Percentiles rank a stretch among this genome's conserved stretches.
Evolutionary conservation across 2,888 invertebrate species (phyloP).

Genomic region (Leptogaster cylindrica): DNA sequence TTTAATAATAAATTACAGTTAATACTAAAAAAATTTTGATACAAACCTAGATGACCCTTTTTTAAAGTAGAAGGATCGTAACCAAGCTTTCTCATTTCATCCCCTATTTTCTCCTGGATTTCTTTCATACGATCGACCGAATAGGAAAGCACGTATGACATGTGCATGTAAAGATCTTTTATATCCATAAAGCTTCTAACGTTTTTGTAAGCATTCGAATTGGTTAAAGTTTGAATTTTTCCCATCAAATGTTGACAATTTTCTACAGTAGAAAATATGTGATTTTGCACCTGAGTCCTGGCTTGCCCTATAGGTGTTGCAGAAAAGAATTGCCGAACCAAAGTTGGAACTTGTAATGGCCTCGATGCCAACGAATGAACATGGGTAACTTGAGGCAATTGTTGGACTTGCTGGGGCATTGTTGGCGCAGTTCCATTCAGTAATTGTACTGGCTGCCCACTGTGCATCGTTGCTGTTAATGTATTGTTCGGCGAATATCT

Average conservation of each 20-base stretch:
- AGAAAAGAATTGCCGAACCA: slow-evolving; percentile 56
- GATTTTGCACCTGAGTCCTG: slow-evolving; percentile 57
- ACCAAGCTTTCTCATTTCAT: slow-evolving; percentile 60
- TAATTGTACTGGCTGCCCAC: slow-evolving; percentile 1
- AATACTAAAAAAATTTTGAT: background rate
- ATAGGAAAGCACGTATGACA: slow-evolving; percentile 60
- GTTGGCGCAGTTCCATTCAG: slow-evolving; percentile 22
- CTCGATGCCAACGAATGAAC: slow-evolving; percentile 23
- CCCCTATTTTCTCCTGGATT: slow-evolving; percentile 59
- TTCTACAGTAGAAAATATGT: slow-evolving; percentile 59
- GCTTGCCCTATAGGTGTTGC: slow-evolving; percentile 57
- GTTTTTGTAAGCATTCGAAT: slow-evolving; percentile 61
- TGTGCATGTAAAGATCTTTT: slow-evolving; percentile 61
- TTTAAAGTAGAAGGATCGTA: slow-evolving; percentile 60
- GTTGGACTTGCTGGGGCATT: background rate
- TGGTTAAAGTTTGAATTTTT: slow-evolving; percentile 60
- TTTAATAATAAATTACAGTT: background rate
- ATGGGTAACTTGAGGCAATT: background rate
- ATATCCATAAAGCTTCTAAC: slow-evolving; percentile 58
- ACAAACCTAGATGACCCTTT: slow-evolving; percentile 58
- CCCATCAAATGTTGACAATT: slow-evolving; percentile 60
- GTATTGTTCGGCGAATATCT: slow-evolving; percentile 35
- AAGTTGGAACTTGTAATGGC: slow-evolving; percentile 43
- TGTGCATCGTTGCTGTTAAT: slow-evolving; percentile 20
- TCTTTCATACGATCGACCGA: slow-evolving; percentile 61